Conservation (phyloP, 2,113 vertebrate genomes). For the Hemibagrus wyckioides region DNA sequence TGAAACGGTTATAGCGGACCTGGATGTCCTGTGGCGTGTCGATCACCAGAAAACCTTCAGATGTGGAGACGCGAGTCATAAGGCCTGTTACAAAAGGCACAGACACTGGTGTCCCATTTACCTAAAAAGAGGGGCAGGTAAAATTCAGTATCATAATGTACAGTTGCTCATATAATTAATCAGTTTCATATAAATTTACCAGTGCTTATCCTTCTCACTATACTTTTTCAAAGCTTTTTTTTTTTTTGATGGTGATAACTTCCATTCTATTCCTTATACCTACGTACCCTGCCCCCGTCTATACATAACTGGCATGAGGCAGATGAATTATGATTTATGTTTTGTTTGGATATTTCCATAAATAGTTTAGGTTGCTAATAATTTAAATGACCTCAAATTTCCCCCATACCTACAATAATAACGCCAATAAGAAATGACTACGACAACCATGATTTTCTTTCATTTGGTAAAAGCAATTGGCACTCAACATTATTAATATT, state of each 20-base stretch:
- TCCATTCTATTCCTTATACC: background rate
- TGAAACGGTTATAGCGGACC: conserved; percentile 92
- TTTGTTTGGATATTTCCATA: background rate
- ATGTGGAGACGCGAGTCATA: conserved; percentile 90
- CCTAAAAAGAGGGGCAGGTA: conserved; percentile 68
- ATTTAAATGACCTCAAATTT: background rate
- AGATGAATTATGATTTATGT: background rate
- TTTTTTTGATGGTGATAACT: background rate
- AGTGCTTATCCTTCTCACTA: background rate
- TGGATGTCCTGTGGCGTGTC: conserved; percentile 94
- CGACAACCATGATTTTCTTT: background rate
- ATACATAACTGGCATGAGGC: background rate
- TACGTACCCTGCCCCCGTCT: background rate
- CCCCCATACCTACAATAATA: background rate
- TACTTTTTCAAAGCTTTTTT: background rate
- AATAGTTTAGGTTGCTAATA: background rate
- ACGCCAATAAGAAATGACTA: background rate
- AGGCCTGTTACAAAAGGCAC: conserved; percentile 92
- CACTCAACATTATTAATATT: background rate
- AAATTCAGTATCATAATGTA: background rate
- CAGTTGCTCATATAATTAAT: background rate
- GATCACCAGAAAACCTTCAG: conserved; percentile 93
- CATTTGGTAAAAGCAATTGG: background rate
- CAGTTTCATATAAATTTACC: background rate
- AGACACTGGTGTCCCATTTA: conserved; percentile 90